Evolutionary conservation across 2,888 invertebrate species (phyloP).

Genomic region (Thyatira batis): DNA sequence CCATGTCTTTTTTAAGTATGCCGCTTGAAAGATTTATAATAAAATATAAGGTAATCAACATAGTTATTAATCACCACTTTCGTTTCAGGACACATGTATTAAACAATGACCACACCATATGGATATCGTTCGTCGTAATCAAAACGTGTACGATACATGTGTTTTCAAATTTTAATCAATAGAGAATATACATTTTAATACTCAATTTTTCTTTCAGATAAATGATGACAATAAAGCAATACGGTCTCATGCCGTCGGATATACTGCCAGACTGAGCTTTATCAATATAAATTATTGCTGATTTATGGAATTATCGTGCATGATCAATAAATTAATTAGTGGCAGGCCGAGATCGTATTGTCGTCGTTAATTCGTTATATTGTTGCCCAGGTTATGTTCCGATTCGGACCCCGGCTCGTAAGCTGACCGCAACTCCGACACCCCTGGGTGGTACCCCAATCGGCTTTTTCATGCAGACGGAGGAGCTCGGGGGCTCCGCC

Average conservation of each 20-base stretch:
- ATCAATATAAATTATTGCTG: constrained; percentile 42
- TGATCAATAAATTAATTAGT: constrained; percentile 34
- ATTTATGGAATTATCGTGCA: constrained; percentile 25
- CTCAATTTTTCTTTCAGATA: constrained; percentile 79
- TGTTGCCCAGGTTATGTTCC: constrained; percentile 91
- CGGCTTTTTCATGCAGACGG: constrained; percentile 97
- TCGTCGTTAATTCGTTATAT: constrained; percentile 40
- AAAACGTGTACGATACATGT: constrained; percentile 55
- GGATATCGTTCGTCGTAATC: constrained; percentile 47
- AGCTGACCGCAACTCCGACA: constrained; percentile 98
- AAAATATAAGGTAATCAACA: constrained; percentile 46
- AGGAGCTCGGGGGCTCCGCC: constrained; percentile 92
- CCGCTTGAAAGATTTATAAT: constrained; percentile 18
- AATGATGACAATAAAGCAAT: constrained; percentile 72
- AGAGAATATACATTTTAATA: constrained; percentile 60
- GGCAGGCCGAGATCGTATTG: constrained; percentile 31
- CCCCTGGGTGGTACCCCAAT: constrained; percentile 96
- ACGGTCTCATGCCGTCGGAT: constrained; percentile 72
- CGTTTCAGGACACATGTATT: constrained; percentile 80
- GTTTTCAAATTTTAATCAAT: constrained; percentile 53
- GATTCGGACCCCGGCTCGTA: constrained; percentile 97
- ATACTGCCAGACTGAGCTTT: constrained; percentile 60
- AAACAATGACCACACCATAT: constrained; percentile 54
- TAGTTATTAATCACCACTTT: constrained; percentile 74
- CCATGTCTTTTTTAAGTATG: not conserved